Evolutionary conservation across 30 jellyfish, hydroid and myxozoan genomes (phyloP).

Genomic region (Haliclystus octoradiatus): DNA sequence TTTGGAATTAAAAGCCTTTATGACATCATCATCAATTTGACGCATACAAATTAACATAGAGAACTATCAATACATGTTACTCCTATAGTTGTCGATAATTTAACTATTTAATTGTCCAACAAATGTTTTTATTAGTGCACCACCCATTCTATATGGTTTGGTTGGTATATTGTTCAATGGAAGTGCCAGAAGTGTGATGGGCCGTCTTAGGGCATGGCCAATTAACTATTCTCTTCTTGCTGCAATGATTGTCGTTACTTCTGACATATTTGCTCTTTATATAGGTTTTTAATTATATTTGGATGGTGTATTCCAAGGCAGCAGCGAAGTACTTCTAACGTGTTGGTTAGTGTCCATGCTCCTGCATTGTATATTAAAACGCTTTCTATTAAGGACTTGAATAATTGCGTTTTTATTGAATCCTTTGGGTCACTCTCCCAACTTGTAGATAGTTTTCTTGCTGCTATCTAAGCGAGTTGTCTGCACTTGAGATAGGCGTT

Average conservation of each 20-base stretch:
- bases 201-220: background rate
- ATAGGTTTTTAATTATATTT: background rate
- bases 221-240: background rate
- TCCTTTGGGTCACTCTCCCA: background rate
- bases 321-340: background rate
- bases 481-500: background rate
- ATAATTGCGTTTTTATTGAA: too few relatives aligned
- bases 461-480: background rate
- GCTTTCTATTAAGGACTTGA: too few relatives aligned
- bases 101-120: too few relatives aligned
- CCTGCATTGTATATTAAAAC: too few relatives aligned
- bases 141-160: background rate
- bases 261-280: background rate
- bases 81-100: too few relatives aligned
- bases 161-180: background rate
- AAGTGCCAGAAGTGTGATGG: background rate
- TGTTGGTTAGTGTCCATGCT: background rate
- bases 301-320: background rate
- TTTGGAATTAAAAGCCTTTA: too few relatives aligned
- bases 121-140: background rate
- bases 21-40: too few relatives aligned
- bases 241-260: background rate
- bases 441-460: background rate
- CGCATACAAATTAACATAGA: too few relatives aligned
- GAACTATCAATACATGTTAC: too few relatives aligned